Evolutionary conservation across 2,797 vertebrate species (phyloP).

Genomic region (Gallinago stenura): DNA sequence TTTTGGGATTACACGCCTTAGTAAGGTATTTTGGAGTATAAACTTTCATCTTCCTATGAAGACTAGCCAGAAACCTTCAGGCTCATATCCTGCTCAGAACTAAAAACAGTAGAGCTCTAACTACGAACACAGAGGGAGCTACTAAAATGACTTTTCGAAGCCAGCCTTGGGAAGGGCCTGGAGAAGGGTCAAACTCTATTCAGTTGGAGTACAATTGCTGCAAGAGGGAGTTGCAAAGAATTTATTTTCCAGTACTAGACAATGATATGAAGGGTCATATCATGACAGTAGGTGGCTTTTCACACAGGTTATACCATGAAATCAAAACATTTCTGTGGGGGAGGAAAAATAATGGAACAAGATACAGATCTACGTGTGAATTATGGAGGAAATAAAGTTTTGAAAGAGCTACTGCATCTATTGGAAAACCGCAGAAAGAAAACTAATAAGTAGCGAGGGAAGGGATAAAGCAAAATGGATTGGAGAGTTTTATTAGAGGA

Average conservation of each 20-base stretch:
- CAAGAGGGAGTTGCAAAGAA: not conserved
- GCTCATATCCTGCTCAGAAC: not conserved
- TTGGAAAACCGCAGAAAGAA: not conserved
- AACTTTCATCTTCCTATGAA: not conserved
- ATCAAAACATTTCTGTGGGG: not conserved
- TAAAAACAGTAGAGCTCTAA: not conserved
- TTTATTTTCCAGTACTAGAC: not conserved
- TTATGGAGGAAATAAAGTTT: not conserved
- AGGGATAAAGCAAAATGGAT: not conserved
- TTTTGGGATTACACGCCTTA: slow-evolving; percentile 28
- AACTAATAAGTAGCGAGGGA: not conserved
- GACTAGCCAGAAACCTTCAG: not conserved
- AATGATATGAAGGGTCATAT: not conserved
- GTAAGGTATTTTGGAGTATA: slow-evolving; percentile 18
- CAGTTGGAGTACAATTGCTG: not conserved
- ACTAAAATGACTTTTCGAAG: not conserved
- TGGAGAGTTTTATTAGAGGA: not conserved
- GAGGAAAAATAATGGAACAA: not conserved
- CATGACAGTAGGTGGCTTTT: not conserved
- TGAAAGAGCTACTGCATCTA: not conserved
- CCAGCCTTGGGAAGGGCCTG: not conserved
- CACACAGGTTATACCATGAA: not conserved
- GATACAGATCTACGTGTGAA: not conserved
- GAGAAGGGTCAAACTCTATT: not conserved
- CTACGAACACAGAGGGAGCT: not conserved